Percentiles rank a stretch among this genome's conserved stretches.
These are phyloP conservation scores for Heliconius aoede DNA, from an alignment of 2,888 invertebrate genomes.

Conservation along the genomic window DNA sequence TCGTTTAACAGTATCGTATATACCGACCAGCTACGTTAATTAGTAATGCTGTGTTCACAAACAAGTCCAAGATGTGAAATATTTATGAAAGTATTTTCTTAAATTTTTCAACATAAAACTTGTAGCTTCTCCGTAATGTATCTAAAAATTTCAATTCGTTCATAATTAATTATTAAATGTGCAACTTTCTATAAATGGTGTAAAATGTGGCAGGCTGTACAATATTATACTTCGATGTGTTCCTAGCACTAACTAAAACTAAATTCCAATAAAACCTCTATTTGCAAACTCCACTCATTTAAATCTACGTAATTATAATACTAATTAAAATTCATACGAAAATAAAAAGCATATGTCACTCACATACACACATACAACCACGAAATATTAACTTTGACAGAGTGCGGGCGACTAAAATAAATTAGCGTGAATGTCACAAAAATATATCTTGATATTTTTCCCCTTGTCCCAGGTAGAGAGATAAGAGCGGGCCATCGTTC, in stretches of 20 bases:
- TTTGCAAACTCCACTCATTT: neutral
- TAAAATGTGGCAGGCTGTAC: too few relatives aligned
- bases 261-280: neutral
- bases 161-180: too few relatives aligned
- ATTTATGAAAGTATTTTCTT: neutral
- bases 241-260: too few relatives aligned
- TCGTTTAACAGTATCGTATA: neutral
- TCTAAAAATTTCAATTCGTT: too few relatives aligned
- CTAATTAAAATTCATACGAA: constrained; percentile 34
- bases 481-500: constrained; percentile 56
- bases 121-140: neutral
- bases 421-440: constrained; percentile 47
- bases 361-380: constrained; percentile 18
- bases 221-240: too few relatives aligned
- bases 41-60: neutral
- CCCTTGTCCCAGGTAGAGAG: constrained; percentile 52
- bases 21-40: constrained; percentile 14
- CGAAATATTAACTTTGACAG: constrained; percentile 48
- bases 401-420: constrained; percentile 47
- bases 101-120: neutral
- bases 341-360: constrained; percentile 40
- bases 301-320: neutral
- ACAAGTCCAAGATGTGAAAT: neutral
- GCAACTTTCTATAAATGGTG: too few relatives aligned
- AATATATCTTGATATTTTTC: constrained; percentile 50